Evolutionary conservation across 2,113 vertebrate species (phyloP).

Genomic region (Pseudopipra pipra): DNA sequence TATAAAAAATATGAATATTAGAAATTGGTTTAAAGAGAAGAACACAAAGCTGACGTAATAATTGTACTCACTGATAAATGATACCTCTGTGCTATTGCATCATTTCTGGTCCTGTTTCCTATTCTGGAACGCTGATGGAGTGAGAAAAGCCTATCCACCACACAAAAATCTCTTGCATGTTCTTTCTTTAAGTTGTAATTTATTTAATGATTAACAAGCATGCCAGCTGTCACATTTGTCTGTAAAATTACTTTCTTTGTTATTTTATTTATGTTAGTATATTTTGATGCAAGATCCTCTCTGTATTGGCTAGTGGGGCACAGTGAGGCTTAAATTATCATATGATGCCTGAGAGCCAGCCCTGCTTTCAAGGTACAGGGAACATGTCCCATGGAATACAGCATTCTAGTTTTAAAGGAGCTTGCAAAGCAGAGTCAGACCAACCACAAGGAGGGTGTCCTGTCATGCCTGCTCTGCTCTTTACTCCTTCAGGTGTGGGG

Average conservation of each 20-base stretch:
- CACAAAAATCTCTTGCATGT: not conserved
- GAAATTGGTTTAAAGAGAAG: not conserved
- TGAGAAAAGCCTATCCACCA: not conserved
- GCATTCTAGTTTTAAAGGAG: not conserved
- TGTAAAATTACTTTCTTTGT: not conserved
- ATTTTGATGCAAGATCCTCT: not conserved
- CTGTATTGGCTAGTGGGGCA: not conserved
- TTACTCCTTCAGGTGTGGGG: rapidly evolving
- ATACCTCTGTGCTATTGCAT: not conserved
- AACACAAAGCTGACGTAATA: not conserved
- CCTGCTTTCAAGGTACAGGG: not conserved
- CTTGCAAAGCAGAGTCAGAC: not conserved
- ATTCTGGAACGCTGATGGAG: not conserved
- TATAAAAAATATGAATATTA: not conserved
- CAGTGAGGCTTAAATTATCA: rapidly evolving
- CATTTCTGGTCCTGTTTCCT: not conserved
- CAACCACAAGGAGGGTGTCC: not conserved
- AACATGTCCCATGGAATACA: rapidly evolving
- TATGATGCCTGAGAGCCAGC: not conserved
- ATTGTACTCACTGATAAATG: not conserved
- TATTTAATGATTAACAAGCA: not conserved
- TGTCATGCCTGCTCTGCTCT: not conserved
- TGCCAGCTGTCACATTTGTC: not conserved
- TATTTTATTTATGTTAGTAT: not conserved
- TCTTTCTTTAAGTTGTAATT: not conserved